Base-by-base conservation (phyloP, 2,113 vertebrate genomes). In the Probosciger aterrimus region DNA sequence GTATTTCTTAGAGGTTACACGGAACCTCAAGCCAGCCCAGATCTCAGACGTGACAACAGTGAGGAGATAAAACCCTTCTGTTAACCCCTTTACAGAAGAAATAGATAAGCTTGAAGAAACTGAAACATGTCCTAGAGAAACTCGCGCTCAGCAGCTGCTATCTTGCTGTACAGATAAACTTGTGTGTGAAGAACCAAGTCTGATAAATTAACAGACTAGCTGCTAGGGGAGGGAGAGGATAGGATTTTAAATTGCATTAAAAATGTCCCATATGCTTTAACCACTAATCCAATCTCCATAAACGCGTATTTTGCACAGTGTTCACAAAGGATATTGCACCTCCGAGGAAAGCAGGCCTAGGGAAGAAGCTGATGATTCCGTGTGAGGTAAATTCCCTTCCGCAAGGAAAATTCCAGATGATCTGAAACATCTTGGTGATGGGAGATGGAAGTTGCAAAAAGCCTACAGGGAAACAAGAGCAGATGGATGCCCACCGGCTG, bases 61-160 rank as follows among this genome's bases (percentile, higher is more conserved):
- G 19, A 86, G 84, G 57, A 82, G 89, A 95, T 87, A 89, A 96
- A 95, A 71, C 59, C 30, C 52, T 91, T 31, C 80, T 79, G 57
- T 59, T 95, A 95, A 95, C 90, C 81, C 85, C 80, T 91, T 85
- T 62, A 82, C 8, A 84, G 68, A 53, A 81, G 43, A 70, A 90
- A 67, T 1, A 93, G 90, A 96, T 96, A 86, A 96, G 93, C 41
- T 7, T 24, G 69, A 67, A 86, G 78, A 85, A 91, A 96, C 62
- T 86, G 94, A 96, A 97, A 96, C 83, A 53, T 53, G 69, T 93
- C 92, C 63, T 74, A n/a, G 76, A 94, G 86, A 96, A 94, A 87
- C 69, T 81, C 8, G 0, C 37, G 41, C 82, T 95, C 88, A 78
- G 82, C 69, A 91, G 7, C 67, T 75, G 70, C 90, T 95, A 53